Conservation (phyloP, 2,888 invertebrate species). For the Aleiodes leptofemur region DNA sequence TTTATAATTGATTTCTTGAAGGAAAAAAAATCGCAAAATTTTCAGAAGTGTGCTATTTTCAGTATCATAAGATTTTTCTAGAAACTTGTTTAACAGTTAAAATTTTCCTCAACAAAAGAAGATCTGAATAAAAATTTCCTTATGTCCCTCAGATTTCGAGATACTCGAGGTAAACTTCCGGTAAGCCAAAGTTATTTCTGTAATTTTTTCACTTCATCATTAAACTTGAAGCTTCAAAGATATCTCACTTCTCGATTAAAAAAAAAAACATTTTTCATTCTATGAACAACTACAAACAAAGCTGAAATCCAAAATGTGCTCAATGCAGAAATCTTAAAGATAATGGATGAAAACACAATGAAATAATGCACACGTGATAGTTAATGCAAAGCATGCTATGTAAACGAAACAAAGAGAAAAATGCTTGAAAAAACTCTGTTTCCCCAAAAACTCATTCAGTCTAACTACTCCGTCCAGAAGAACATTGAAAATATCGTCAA, state of each 20-base stretch:
- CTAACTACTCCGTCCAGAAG: slow-evolving; percentile 30
- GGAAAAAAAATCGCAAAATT: too few species aligned
- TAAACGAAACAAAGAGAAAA: slow-evolving; percentile 16
- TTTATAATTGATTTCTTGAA: too few species aligned
- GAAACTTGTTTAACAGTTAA: too few species aligned
- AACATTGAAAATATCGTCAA: neutral
- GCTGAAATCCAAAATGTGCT: slow-evolving; percentile 1
- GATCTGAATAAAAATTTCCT: too few species aligned
- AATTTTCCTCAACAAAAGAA: too few species aligned
- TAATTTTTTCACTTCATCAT: neutral
- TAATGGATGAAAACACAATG: neutral
- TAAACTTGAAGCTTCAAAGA: too few species aligned
- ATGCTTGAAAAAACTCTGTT: slow-evolving; percentile 42
- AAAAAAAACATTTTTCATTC: neutral
- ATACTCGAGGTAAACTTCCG: neutral
- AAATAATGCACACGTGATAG: neutral
- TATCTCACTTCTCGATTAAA: neutral
- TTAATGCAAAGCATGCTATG: slow-evolving; percentile 29
- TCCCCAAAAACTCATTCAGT: slow-evolving; percentile 47
- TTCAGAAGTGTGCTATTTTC: too few species aligned
- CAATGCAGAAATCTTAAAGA: slow-evolving; percentile 15
- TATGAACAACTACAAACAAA: slow-evolving; percentile 7
- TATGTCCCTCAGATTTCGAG: neutral
- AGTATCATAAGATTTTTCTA: too few species aligned
- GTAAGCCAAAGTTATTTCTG: slow-evolving; percentile 10